These are phyloP conservation scores for Plebejus melissa DNA, from an alignment of 2,888 invertebrate species.

Conservation along the genomic window DNA sequence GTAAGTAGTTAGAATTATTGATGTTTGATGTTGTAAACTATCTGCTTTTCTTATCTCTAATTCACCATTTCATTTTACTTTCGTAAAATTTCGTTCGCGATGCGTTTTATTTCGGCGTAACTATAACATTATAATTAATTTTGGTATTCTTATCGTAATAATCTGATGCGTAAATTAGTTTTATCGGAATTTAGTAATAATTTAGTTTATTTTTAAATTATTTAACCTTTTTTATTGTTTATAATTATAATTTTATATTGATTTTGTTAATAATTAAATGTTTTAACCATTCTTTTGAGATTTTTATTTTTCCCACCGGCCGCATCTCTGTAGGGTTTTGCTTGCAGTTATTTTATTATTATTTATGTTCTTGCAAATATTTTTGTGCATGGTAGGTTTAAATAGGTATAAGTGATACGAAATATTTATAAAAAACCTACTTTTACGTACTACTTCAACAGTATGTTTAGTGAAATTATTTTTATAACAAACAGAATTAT, in stretches of 20 bases:
- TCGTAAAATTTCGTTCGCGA: neutral
- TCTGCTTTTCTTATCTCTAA: constrained; percentile 11
- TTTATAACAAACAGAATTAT: too few relatives aligned
- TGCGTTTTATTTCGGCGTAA: neutral
- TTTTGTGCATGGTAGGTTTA: neutral
- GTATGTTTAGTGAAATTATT: too few relatives aligned
- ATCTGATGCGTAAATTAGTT: neutral
- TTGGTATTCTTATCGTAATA: neutral
- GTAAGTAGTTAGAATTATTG: constrained; percentile 19
- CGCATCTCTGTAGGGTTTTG: neutral
- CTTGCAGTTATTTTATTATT: neutral
- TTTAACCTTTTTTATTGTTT: neutral
- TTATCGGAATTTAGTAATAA: neutral
- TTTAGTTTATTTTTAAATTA: neutral
- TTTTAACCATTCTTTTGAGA: neutral
- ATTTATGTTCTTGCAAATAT: neutral
- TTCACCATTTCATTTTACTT: neutral
- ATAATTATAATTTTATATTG: neutral
- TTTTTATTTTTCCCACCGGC: neutral
- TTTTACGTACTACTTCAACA: too few relatives aligned
- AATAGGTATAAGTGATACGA: neutral
- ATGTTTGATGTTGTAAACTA: constrained; percentile 22
- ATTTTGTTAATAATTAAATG: neutral
- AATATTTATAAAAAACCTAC: neutral
- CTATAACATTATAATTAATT: neutral